Percentiles rank a stretch among this genome's conserved stretches.
Conservation (phyloP, 2,888 invertebrate genomes). For the Drosophila villosipedis region DNA sequence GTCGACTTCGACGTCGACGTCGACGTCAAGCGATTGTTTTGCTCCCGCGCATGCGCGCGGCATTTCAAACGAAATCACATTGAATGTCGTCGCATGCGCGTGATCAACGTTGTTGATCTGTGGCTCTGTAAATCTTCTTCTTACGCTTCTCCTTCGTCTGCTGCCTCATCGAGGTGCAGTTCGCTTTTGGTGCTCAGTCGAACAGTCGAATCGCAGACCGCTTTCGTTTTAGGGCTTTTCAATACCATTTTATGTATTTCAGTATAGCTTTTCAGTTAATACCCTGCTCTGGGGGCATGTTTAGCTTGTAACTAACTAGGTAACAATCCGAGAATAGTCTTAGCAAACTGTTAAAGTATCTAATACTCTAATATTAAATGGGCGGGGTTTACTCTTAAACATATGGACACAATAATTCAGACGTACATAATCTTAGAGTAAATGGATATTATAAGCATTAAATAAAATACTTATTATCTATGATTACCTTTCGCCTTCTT, state of each 20-base stretch:
- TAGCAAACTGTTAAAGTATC: background rate
- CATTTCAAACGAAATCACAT: slow-evolving; percentile 82
- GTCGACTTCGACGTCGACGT: slow-evolving; percentile 11
- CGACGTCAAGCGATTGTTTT: slow-evolving; percentile 74
- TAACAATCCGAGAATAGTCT: background rate
- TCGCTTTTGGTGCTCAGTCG: slow-evolving; percentile 59
- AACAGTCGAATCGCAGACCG: slow-evolving; percentile 45
- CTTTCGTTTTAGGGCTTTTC: slow-evolving; percentile 79
- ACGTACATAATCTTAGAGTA: background rate
- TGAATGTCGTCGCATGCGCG: slow-evolving; percentile 81
- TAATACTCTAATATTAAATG: background rate
- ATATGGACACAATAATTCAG: background rate
- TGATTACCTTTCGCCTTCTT: background rate
- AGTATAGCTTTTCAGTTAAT: slow-evolving; percentile 55
- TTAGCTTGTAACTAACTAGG: background rate
- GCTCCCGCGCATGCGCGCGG: slow-evolving; percentile 81
- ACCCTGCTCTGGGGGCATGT: slow-evolving; percentile 32
- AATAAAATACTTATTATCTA: background rate
- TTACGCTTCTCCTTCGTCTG: background rate
- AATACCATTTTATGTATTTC: slow-evolving; percentile 69
- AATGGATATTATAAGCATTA: background rate
- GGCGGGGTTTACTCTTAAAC: background rate
- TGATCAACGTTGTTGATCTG: slow-evolving; percentile 82
- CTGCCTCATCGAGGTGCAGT: background rate
- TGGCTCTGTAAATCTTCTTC: slow-evolving; percentile 37